Evolutionary conservation across 2,797 vertebrate species (phyloP).

Genomic region (Poeciliopsis infans): DNA sequence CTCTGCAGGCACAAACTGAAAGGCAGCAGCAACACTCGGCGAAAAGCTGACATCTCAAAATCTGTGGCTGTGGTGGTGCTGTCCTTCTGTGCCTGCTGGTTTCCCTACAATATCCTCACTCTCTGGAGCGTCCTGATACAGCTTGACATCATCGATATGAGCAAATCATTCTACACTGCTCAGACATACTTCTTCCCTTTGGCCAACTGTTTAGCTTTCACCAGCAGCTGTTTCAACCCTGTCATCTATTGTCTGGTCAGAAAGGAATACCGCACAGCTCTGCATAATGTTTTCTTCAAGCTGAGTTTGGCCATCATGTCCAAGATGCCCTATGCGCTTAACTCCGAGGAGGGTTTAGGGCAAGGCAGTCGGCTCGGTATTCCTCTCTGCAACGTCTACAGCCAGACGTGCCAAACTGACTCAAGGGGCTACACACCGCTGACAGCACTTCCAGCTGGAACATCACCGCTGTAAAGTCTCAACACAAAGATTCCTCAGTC

Average conservation of each 20-base stretch:
- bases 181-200: constrained; percentile 83
- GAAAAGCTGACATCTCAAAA: constrained; percentile 70
- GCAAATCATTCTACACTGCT: constrained; percentile 70
- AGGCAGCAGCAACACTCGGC: constrained; percentile 47
- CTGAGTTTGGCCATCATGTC: constrained; percentile 57
- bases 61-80: constrained; percentile 80
- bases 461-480: constrained; percentile 32
- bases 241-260: constrained; percentile 84
- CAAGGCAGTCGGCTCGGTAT: constrained; percentile 52
- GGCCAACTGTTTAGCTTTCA: constrained; percentile 83
- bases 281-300: constrained; percentile 68
- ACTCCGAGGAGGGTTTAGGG: constrained; percentile 42
- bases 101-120: constrained; percentile 84
- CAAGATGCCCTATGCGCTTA: constrained; percentile 62
- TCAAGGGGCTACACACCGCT: constrained; percentile 41
- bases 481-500: not conserved
- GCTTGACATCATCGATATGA: constrained; percentile 74
- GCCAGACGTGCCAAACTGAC: constrained; percentile 58
- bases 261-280: constrained; percentile 72
- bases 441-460: constrained; percentile 55
- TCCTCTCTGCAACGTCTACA: constrained; percentile 66
- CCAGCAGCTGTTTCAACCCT: constrained; percentile 86
- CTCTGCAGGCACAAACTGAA: constrained; percentile 76
- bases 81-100: constrained; percentile 85
- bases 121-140: constrained; percentile 83